Evolutionary conservation across 2,113 vertebrate genomes (phyloP).

Genomic region (Colinus virginianus): DNA sequence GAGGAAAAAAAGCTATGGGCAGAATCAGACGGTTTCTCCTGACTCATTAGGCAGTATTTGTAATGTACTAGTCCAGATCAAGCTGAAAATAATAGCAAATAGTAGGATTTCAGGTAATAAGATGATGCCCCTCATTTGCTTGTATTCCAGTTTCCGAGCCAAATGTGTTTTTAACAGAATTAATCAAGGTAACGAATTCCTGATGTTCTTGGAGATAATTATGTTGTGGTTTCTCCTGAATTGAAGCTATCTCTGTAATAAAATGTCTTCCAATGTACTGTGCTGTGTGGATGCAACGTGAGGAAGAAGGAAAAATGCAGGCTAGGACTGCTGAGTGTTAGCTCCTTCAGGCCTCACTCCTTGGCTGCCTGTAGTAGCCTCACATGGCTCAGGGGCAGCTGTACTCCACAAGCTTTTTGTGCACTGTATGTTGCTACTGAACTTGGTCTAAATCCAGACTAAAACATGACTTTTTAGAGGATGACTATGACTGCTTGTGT

Average conservation of each 20-base stretch:
- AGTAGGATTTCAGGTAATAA: neutral
- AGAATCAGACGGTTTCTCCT: neutral
- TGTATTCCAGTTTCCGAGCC: neutral
- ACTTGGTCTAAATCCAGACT: neutral
- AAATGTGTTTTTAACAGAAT: neutral
- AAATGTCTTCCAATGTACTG: constrained; percentile 1
- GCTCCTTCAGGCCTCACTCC: rapidly evolving
- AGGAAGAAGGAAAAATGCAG: neutral
- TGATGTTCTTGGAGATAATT: neutral
- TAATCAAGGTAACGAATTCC: neutral
- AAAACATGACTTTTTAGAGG: neutral
- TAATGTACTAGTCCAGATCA: neutral
- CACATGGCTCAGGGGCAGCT: neutral
- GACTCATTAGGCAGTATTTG: neutral
- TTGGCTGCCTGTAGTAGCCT: neutral
- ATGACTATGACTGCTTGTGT: neutral
- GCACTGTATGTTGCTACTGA: neutral
- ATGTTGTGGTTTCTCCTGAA: neutral
- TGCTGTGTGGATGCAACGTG: neutral
- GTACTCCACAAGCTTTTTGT: neutral
- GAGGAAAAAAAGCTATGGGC: neutral
- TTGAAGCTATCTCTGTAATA: constrained; percentile 18
- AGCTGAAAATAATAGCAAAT: neutral
- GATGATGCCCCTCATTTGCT: neutral
- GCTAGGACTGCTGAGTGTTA: rapidly evolving